A percentile compares a stretch with the other conserved stretches of the same genome.
Evolutionary conservation across 1,140 invertebrate species (phyloP).

Genomic region (Anoplolepis gracilipes): DNA sequence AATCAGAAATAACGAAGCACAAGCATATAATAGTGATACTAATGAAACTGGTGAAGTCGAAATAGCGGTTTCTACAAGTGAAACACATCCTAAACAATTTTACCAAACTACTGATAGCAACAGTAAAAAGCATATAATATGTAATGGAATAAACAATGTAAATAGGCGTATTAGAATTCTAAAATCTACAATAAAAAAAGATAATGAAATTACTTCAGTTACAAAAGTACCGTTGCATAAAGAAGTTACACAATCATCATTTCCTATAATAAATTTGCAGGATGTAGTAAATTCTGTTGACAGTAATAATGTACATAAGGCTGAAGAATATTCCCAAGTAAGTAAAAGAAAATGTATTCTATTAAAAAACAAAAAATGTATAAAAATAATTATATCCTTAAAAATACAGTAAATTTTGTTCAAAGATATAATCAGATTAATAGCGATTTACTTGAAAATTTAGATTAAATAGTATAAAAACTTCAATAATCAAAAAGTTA

Average conservation of each 20-base stretch:
- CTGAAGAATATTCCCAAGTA: too few species aligned
- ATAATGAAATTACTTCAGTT: not conserved
- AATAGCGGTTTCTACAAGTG: not conserved
- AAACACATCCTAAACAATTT: not conserved
- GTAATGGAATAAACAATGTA: not conserved
- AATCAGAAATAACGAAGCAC: not conserved
- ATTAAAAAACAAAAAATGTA: not conserved
- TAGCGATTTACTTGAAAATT: not conserved
- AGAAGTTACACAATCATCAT: slow-evolving; percentile 12
- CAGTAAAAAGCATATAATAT: not conserved
- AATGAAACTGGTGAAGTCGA: too few species aligned
- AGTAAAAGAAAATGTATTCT: not conserved
- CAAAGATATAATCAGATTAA: not conserved
- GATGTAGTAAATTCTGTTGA: not conserved
- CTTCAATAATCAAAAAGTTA: not conserved
- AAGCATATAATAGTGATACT: not conserved
- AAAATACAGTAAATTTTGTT: not conserved
- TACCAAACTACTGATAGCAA: not conserved
- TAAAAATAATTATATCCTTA: not conserved
- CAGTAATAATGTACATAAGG: not conserved
- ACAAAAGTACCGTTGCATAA: not conserved
- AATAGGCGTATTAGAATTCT: not conserved
- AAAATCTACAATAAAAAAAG: not conserved
- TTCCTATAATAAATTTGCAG: slow-evolving; percentile 14
- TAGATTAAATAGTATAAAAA: not conserved